Evolutionary conservation across 1,140 invertebrate genomes (phyloP).

Genomic region (Drosophila kohkoa): DNA sequence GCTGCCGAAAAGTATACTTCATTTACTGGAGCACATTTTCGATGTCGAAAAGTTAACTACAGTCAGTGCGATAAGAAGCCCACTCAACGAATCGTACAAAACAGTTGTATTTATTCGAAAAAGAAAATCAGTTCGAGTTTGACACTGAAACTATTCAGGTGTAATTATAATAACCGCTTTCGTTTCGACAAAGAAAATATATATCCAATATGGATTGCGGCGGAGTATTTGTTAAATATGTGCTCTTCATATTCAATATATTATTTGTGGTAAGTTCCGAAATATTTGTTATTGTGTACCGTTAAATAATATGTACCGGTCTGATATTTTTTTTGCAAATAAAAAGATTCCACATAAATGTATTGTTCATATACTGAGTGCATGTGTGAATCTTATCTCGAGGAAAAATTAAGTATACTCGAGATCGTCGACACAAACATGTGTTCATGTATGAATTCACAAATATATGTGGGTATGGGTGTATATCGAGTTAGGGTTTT

Average conservation of each 20-base stretch:
- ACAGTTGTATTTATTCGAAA: not conserved
- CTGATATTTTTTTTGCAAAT: not conserved
- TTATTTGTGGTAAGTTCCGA: conserved; percentile 90
- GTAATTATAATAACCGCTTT: not conserved
- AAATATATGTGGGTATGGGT: not conserved
- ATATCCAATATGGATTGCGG: conserved; percentile 87
- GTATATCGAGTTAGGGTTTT: conserved; percentile 19
- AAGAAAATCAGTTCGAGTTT: conserved; percentile 12
- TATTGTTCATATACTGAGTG: conserved; percentile 5
- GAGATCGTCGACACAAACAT: conserved; percentile 10
- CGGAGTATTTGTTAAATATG: conserved; percentile 92
- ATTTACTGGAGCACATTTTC: not conserved
- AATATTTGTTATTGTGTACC: not conserved
- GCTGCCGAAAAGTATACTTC: conserved; percentile 36
- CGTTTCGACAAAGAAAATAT: not conserved
- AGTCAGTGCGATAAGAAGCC: conserved; percentile 24
- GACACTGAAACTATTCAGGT: not conserved
- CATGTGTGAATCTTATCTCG: conserved; percentile 54
- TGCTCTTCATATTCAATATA: conserved; percentile 93
- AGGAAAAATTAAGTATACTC: conserved; percentile 11
- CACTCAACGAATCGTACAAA: not conserved
- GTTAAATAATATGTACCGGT: not conserved
- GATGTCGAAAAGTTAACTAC: not conserved
- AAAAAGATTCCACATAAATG: not conserved
- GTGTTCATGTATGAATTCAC: not conserved